Evolutionary conservation across 2,888 invertebrate species (phyloP), one percentile per base, ranked within the genome.

Genomic region (Diogma glabrata): DNA sequence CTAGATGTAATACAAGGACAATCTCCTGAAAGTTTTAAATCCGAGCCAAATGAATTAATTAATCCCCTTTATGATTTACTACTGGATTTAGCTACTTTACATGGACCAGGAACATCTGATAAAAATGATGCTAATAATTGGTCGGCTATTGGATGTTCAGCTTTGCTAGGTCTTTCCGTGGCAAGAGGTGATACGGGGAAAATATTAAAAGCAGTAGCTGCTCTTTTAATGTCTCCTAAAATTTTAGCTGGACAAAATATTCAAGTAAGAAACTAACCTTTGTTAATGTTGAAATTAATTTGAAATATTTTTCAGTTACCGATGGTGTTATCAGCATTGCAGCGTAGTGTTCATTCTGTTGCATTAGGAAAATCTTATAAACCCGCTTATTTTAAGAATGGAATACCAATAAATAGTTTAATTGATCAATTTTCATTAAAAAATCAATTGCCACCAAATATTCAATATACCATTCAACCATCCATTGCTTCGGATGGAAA

Each of bases 151-250:
- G 91, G 94, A 49, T 91, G 92, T 65, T 87, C 96, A 2, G 94
- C 94, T 59, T 75, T 99, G 8, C 76, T 96, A 50, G 90, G 93
- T 51, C 74, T 97, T 54, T 90, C 92, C 12, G 88, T 96, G 47
- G 94, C 95, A 2, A 76, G 89, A 51, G 97, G 96, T 4, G 90
- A 94, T 66, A 90, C 94, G 9, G 92, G 92, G 53, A 85, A 91
- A 63, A 81, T 91, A 60, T 75, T 96, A 6, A 82, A 84, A 60
- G 91, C 95, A 5, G 80, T 90, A 30, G 84, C 90, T 4, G 87
- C 91, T 22, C 75, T 95, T 56, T 76, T 92, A 40, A 93, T 93
- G 87, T 87, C 88, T 50, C 81, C 87, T 0, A 75, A 84, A 58
- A 75, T 79, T 47, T 72, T 91, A 19, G 82, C 87, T 4, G 75